phyloP scores from a whole-genome alignment of 2,888 invertebrate genomes.

The Zygogramma bicolorata region DNA sequence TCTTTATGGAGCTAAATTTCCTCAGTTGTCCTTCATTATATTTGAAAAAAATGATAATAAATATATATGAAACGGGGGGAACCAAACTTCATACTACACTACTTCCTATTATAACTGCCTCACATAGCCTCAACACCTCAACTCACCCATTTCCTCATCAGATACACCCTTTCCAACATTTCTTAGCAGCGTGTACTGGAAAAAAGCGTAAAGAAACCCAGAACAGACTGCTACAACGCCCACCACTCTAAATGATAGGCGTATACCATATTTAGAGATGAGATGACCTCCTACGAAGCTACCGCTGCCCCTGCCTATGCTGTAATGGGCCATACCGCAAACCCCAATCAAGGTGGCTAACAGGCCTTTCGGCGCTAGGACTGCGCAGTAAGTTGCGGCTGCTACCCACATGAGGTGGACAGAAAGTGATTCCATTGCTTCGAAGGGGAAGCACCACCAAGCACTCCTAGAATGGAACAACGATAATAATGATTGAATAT shows the following conservation, averaged over 20 bases:
- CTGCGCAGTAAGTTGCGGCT: slow-evolving; percentile 88
- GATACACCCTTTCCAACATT: slow-evolving; percentile 73
- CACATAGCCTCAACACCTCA: no score
- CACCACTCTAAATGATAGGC: slow-evolving; percentile 84
- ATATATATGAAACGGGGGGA: no score
- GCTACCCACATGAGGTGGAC: slow-evolving; percentile 93
- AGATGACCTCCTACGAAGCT: slow-evolving; percentile 84
- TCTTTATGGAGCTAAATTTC: no score
- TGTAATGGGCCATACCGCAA: slow-evolving; percentile 90
- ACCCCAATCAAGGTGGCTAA: slow-evolving; percentile 89
- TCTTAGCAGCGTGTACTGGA: slow-evolving; percentile 80
- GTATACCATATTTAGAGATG: slow-evolving; percentile 80
- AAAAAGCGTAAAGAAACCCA: slow-evolving; percentile 77
- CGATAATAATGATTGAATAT: no score
- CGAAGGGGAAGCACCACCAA: slow-evolving; percentile 92
- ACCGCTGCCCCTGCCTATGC: slow-evolving; percentile 86
- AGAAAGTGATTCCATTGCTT: slow-evolving; percentile 87
- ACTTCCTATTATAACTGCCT: no score
- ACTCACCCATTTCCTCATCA: slow-evolving; percentile 43
- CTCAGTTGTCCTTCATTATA: no score
- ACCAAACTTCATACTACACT: no score
- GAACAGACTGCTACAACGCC: slow-evolving; percentile 79
- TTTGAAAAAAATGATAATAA: no score
- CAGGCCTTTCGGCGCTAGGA: slow-evolving; percentile 85
- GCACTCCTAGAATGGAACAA: slow-evolving; percentile 74